Evolutionary conservation across 2,888 invertebrate species (phyloP).

Genomic region (Brachypalpus laphriformis): DNA sequence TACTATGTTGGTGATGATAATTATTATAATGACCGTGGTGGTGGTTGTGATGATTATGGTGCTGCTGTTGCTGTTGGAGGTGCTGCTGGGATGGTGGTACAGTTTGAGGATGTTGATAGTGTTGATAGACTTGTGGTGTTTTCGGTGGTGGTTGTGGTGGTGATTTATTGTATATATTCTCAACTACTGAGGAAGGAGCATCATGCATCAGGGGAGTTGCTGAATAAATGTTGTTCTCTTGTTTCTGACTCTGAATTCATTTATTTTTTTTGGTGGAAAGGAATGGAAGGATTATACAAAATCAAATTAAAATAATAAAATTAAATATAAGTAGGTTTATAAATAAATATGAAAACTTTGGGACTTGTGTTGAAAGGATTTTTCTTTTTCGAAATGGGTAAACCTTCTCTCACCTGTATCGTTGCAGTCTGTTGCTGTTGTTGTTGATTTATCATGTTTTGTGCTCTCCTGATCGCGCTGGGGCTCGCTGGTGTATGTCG

Average conservation of each 20-base stretch:
- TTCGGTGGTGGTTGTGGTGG: conserved; percentile 68
- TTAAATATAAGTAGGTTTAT: conserved; percentile 60
- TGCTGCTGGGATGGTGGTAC: conserved; percentile 69
- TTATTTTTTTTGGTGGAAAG: conserved; percentile 30
- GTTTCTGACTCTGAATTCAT: conserved; percentile 62
- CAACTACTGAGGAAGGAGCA: conserved; percentile 60
- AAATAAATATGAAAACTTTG: conserved; percentile 8
- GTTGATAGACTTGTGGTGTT: conserved; percentile 70
- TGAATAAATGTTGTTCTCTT: conserved; percentile 72
- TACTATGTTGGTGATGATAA: conserved; percentile 44
- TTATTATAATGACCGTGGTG: conserved; percentile 60
- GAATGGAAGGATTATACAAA: conserved; percentile 53
- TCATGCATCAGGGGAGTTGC: conserved; percentile 72
- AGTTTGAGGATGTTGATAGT: conserved; percentile 71
- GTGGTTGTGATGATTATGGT: conserved; percentile 61
- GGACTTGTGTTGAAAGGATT: neutral
- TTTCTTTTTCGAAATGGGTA: conserved; percentile 10
- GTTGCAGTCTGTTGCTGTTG: conserved; percentile 75
- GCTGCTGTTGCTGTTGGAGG: conserved; percentile 72
- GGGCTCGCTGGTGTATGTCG: conserved; percentile 95
- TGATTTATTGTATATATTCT: conserved; percentile 66
- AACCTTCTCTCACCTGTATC: conserved; percentile 80
- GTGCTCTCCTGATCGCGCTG: conserved; percentile 86
- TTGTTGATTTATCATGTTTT: conserved; percentile 75
- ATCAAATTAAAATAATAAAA: conserved; percentile 52